Conservation (phyloP, 2,888 invertebrate genomes). For the Metalampra italica region DNA sequence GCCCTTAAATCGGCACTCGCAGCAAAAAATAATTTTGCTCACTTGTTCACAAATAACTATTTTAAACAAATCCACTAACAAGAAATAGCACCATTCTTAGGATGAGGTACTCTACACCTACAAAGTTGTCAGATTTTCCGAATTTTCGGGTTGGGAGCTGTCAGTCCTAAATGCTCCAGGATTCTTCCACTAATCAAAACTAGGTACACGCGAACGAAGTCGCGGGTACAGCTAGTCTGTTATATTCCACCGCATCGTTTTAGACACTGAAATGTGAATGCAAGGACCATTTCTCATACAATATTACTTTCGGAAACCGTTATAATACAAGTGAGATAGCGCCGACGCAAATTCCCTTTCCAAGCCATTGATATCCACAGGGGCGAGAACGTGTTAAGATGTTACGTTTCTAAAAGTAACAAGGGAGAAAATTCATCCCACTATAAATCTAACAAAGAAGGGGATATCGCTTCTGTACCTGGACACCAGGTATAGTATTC, state of each 20-base stretch:
- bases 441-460: constrained; percentile 36
- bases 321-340: constrained; percentile 6
- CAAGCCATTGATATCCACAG: constrained; percentile 37
- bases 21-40: too few species aligned
- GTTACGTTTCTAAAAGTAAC: constrained; percentile 33
- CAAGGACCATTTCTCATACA: neutral
- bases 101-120: too few species aligned
- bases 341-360: constrained; percentile 26
- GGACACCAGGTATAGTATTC: neutral
- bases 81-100: too few species aligned
- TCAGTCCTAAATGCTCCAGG: too few species aligned
- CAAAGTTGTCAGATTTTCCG: too few species aligned
- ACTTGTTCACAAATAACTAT: too few species aligned
- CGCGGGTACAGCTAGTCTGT: neutral
- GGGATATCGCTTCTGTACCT: constrained; percentile 19
- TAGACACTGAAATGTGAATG: too few species aligned
- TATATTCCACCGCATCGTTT: neutral
- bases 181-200: too few species aligned
- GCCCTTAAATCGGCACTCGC: too few species aligned
- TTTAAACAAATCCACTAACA: too few species aligned
- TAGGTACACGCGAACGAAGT: neutral
- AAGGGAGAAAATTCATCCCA: constrained; percentile 33
- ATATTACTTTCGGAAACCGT: constrained; percentile 1
- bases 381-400: constrained; percentile 42
- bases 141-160: too few species aligned